Evolutionary conservation across 2,797 vertebrate species (phyloP).

Genomic region (Limnodromus scolopaceus): DNA sequence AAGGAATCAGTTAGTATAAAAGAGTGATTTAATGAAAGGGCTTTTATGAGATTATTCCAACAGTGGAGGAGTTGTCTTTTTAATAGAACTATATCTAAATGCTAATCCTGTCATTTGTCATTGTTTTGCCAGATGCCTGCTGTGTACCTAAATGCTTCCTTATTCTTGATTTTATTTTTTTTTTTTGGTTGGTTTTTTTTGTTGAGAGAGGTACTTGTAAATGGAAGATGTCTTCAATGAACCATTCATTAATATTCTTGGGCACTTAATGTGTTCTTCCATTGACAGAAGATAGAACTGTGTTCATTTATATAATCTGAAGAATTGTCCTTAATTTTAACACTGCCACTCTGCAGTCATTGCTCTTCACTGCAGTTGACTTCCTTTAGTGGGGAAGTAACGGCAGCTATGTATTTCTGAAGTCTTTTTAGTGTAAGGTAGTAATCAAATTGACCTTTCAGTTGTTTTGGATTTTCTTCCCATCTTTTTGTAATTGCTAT

Average conservation of each 20-base stretch:
- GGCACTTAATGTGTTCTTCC: background rate
- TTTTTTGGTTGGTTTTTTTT: background rate
- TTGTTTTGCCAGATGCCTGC: background rate
- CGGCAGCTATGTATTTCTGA: background rate
- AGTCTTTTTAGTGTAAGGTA: background rate
- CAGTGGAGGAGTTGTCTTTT: background rate
- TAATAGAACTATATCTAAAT: slow-evolving; percentile 13
- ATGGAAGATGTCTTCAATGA: background rate
- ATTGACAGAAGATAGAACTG: background rate
- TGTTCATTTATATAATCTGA: background rate
- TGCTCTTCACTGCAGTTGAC: background rate
- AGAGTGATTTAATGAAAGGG: slow-evolving; percentile 21
- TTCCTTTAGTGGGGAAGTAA: background rate
- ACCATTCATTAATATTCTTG: background rate
- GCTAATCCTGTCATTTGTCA: background rate
- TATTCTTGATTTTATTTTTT: background rate
- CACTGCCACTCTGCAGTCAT: background rate
- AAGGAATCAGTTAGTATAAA: background rate
- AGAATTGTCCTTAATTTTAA: background rate
- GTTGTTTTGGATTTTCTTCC: background rate
- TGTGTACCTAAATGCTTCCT: background rate
- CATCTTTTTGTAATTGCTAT: background rate
- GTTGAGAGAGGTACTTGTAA: background rate
- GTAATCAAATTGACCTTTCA: background rate
- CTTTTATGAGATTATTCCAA: background rate